Conservation (phyloP, 1,140 invertebrate genomes). For the Hirudo medicinalis region DNA sequence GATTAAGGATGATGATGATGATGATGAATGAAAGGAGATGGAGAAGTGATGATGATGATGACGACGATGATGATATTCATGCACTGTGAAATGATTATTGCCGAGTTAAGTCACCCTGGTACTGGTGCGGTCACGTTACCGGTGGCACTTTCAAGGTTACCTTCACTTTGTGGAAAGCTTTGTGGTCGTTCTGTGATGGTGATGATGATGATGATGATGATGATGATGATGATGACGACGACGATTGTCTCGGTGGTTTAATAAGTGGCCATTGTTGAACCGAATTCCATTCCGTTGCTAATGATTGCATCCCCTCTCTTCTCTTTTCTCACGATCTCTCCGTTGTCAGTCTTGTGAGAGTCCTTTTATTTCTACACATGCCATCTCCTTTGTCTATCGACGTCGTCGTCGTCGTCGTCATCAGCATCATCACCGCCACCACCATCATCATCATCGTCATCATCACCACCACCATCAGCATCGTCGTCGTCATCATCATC, state of each 20-base stretch:
- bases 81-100: too few relatives aligned
- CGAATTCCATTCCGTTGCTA: neutral
- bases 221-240: conserved; percentile 3
- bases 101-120: neutral
- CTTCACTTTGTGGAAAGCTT: neutral
- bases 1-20: too few relatives aligned
- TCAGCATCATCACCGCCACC: neutral
- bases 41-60: too few relatives aligned
- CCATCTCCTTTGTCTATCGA: neutral
- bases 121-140: neutral
- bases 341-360: neutral
- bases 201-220: neutral
- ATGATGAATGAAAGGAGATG: too few relatives aligned
- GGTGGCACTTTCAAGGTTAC: neutral
- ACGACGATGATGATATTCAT: too few relatives aligned
- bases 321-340: neutral
- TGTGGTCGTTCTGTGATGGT: neutral
- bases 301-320: neutral
- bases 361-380: neutral
- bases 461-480: neutral
- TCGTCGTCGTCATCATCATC: neutral
- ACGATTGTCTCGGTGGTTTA: neutral
- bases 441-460: neutral
- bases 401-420: neutral
- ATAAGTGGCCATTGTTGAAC: neutral